Percentiles rank a stretch among this genome's conserved stretches.
These are phyloP conservation scores for Heliothis virescens DNA, from an alignment of 1,140 invertebrate species.

Conservation along the genomic window DNA sequence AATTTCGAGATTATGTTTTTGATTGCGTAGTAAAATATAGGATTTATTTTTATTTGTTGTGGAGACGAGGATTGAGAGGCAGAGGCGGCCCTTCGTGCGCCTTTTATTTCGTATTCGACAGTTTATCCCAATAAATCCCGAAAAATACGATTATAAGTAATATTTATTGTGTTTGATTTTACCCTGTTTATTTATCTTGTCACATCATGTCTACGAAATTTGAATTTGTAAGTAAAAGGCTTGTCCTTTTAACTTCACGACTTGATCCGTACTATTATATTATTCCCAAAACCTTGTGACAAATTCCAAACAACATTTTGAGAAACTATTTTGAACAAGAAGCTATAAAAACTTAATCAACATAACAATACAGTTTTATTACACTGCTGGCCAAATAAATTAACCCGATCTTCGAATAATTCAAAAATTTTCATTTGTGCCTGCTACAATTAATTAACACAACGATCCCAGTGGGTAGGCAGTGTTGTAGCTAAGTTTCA, in stretches of 20 bases:
- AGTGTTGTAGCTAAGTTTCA: slow-evolving; percentile 18
- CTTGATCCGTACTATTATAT: too few species aligned
- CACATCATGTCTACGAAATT: not conserved
- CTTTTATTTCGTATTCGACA: slow-evolving; percentile 35
- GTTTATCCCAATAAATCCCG: slow-evolving; percentile 41
- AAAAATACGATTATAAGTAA: slow-evolving; percentile 45
- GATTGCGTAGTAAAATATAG: slow-evolving; percentile 45
- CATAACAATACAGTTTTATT: too few species aligned
- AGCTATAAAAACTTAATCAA: too few species aligned
- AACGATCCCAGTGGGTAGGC: slow-evolving; percentile 12
- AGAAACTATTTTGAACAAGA: too few species aligned
- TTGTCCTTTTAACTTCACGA: not conserved
- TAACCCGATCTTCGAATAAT: not conserved
- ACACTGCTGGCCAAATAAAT: not conserved
- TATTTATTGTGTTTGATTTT: slow-evolving; percentile 34
- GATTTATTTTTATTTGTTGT: slow-evolving; percentile 51
- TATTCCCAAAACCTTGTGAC: too few species aligned
- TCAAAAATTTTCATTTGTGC: not conserved
- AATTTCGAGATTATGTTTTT: slow-evolving; percentile 49
- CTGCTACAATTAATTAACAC: not conserved
- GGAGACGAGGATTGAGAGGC: slow-evolving; percentile 32
- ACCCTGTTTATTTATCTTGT: not conserved
- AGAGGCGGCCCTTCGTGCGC: slow-evolving; percentile 14
- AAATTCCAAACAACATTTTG: too few species aligned
- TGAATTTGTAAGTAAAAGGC: not conserved